These are phyloP conservation scores for Heliconius sara DNA, from an alignment of 2,888 invertebrate genomes.

Conservation along the genomic window DNA sequence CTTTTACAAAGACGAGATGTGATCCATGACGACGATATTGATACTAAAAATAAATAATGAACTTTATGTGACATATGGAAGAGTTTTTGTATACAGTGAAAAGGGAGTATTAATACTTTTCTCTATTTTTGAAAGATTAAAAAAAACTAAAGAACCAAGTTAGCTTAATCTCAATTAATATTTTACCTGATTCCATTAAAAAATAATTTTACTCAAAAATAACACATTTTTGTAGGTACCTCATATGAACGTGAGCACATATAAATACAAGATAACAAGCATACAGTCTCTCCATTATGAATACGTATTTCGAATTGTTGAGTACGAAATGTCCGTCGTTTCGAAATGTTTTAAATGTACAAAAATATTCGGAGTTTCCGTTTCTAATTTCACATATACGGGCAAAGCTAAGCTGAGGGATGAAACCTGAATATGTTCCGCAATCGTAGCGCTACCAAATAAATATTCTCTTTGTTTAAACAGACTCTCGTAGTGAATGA, in stretches of 20 bases:
- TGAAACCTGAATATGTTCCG: slow-evolving; percentile 13
- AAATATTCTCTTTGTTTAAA: slow-evolving; percentile 34
- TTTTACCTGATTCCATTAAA: not conserved
- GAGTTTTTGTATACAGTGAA: too few relatives aligned
- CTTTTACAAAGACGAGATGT: too few relatives aligned
- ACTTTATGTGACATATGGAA: too few relatives aligned
- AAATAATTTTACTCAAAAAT: not conserved
- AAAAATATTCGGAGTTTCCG: slow-evolving; percentile 22
- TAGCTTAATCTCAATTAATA: not conserved
- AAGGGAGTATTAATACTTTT: too few relatives aligned
- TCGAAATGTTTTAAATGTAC: slow-evolving; percentile 28
- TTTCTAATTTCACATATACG: slow-evolving; percentile 30
- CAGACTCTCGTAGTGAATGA: not conserved
- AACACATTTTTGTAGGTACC: not conserved
- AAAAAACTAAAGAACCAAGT: too few relatives aligned
- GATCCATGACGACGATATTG: too few relatives aligned
- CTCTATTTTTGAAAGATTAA: too few relatives aligned
- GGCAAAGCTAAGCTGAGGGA: not conserved
- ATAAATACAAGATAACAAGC: slow-evolving; percentile 6
- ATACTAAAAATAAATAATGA: too few relatives aligned
- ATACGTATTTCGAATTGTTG: slow-evolving; percentile 1
- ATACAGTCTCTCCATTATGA: not conserved
- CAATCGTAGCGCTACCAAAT: slow-evolving; percentile 27
- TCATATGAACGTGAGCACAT: not conserved
- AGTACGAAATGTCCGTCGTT: not conserved